Percentiles rank a stretch among this genome's conserved stretches.
Conservation (phyloP, 2,113 vertebrate genomes). For the Phrynosoma blainvillii region DNA sequence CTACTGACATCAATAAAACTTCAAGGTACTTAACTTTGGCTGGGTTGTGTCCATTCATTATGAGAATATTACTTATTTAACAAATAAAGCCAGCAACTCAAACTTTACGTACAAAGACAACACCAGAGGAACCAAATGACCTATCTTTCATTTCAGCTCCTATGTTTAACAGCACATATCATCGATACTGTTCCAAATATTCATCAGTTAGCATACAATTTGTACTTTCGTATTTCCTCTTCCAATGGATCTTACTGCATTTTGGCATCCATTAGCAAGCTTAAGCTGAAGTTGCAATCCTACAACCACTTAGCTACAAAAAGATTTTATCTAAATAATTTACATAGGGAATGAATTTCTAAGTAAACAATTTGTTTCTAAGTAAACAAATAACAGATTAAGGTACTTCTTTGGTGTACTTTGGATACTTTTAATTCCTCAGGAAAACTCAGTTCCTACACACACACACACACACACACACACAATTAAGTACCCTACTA, state of each 20-base stretch:
- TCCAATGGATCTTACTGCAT: background rate
- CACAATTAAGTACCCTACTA: background rate
- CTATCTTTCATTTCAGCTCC: background rate
- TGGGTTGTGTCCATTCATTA: background rate
- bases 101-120: background rate
- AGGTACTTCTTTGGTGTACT: background rate
- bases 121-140: background rate
- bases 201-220: background rate
- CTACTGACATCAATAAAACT: background rate
- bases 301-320: background rate
- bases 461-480: background rate
- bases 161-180: background rate
- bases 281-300: background rate
- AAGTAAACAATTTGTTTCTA: background rate
- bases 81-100: background rate
- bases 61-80: background rate
- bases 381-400: background rate
- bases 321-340: no score
- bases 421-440: background rate
- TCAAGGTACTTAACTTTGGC: background rate
- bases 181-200: background rate
- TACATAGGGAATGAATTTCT: background rate
- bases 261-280: background rate
- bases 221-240: background rate
- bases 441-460: no score